These are phyloP conservation scores for Epinephelus moara DNA, from an alignment of 2,113 vertebrate species.

Conservation along the genomic window DNA sequence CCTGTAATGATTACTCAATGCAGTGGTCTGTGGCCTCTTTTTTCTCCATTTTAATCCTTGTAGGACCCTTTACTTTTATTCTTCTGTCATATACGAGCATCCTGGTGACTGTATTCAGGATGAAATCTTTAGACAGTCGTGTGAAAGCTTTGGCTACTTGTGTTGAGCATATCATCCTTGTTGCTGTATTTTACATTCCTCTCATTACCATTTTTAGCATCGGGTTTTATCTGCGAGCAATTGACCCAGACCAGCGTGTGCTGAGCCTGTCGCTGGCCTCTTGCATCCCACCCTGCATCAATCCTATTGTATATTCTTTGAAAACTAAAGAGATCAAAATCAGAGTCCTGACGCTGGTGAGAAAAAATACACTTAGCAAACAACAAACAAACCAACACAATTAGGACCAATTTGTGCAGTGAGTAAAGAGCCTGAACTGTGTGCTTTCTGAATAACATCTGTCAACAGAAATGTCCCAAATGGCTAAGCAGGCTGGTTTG, in stretches of 20 bases:
- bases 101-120: slow-evolving; percentile 73
- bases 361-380: slow-evolving; percentile 22
- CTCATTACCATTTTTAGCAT: slow-evolving; percentile 56
- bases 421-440: too few relatives aligned
- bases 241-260: slow-evolving; percentile 70
- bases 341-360: slow-evolving; percentile 46
- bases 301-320: slow-evolving; percentile 81
- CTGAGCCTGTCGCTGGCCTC: slow-evolving; percentile 76
- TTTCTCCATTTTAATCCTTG: not conserved
- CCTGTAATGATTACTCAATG: slow-evolving; percentile 73
- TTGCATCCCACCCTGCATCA: slow-evolving; percentile 77
- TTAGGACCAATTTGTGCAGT: not conserved
- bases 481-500: too few relatives aligned
- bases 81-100: slow-evolving; percentile 74
- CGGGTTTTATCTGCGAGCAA: slow-evolving; percentile 47
- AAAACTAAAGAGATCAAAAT: slow-evolving; percentile 79
- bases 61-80: slow-evolving; percentile 64
- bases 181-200: slow-evolving; percentile 80
- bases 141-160: slow-evolving; percentile 78
- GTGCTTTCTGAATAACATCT: not conserved
- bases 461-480: too few relatives aligned
- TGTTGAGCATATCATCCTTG: slow-evolving; percentile 76
- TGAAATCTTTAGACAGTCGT: slow-evolving; percentile 72
- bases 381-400: not conserved
- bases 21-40: slow-evolving; percentile 63